Conservation (phyloP, 1,140 invertebrate genomes). For the Trinorchestia longiramus region DNA sequence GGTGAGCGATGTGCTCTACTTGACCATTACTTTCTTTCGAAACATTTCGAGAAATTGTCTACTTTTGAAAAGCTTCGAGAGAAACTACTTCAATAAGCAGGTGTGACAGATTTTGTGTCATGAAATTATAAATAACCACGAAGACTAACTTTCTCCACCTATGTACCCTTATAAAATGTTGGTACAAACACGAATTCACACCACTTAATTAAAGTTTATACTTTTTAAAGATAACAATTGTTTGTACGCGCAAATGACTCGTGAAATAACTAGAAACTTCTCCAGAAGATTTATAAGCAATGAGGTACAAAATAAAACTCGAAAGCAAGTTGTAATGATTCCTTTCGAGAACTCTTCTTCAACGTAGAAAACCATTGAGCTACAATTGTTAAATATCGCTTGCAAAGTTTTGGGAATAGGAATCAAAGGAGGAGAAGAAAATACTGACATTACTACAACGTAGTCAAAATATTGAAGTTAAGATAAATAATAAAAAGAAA, state of each 20-base stretch:
- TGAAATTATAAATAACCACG: background rate
- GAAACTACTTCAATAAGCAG: slow-evolving; percentile 20
- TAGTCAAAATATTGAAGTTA: background rate
- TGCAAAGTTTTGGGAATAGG: background rate
- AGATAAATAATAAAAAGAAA: background rate
- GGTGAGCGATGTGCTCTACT: slow-evolving; percentile 17
- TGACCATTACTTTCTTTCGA: slow-evolving; percentile 50
- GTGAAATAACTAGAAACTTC: background rate
- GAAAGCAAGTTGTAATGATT: background rate
- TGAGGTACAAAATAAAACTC: background rate
- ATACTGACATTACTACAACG: background rate
- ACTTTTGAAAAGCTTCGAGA: slow-evolving; percentile 28
- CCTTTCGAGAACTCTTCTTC: too few relatives aligned
- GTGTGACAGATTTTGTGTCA: background rate
- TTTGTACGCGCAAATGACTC: background rate
- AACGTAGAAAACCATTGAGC: too few relatives aligned
- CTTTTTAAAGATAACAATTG: too few relatives aligned
- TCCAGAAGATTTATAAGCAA: background rate
- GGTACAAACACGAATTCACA: background rate
- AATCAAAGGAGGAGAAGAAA: background rate
- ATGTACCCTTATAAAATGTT: background rate
- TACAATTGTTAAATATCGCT: background rate
- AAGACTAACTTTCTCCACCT: background rate
- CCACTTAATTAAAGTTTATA: background rate
- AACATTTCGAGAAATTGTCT: slow-evolving; percentile 30